Evolutionary conservation across 1,140 invertebrate genomes (phyloP), one percentile per base, ranked within the genome.

Genomic region (Drosophila equinoxialis): DNA sequence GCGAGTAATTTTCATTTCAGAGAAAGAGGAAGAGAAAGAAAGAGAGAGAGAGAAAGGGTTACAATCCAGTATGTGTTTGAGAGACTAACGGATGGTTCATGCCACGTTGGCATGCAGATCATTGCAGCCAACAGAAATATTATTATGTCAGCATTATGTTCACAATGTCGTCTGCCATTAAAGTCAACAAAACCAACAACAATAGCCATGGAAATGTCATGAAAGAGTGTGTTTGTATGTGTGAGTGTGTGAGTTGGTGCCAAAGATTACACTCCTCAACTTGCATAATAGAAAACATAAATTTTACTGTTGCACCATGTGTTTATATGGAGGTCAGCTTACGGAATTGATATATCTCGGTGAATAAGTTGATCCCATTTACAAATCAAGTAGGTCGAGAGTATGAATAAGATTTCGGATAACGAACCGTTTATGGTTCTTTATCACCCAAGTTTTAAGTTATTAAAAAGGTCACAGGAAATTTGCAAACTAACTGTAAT

Each of bases 101-200:
- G 58, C 45, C 58, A 59, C 64, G 42, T 23, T 79, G 67, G 48
- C 77, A 87, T 83, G 83, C 83, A 87, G 83, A 87, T 87, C 83
- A 89, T 74, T 65, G 62, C 80, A 71, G 74, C 48, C 76, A 74
- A 86, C 83, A 87, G 85, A 89, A 87, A 87, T 89, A 83, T 89
- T 89, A 87, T 87, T 87, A 87, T 87, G 83, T 79, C 84, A 79
- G 80, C 84, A 87, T 89, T 89, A 87, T 89, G 83, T 74, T 83
- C 84, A 86, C 83, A 86, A 86, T 86, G 83, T 87, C 78, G 83
- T 89, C 80, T 77, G 83, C 77, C 84, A 80, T 87, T 87, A 89
- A 51, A 89, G 83, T 87, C 84, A 83, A 68, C 79, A 51, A 63
- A 77, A 70, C 60, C 72, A 65, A 30, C 62, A 54, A 14, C 39